Conservation (phyloP, 92 coral and sea anemone species). For the Actinostola sp. region DNA sequence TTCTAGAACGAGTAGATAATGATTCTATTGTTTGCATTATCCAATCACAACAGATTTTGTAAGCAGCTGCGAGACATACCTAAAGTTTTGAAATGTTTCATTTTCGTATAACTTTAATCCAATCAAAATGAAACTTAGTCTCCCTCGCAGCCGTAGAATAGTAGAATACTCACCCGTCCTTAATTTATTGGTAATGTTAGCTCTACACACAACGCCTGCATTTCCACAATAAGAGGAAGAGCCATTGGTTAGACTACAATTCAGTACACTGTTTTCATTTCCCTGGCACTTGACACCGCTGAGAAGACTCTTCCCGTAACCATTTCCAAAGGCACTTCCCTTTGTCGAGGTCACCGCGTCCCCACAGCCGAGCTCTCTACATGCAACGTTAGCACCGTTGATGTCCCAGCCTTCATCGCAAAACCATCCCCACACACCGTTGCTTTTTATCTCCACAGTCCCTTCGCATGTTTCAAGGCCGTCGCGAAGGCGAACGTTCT, state of each 20-base stretch:
- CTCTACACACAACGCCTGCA: conserved; percentile 23
- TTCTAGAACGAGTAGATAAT: too few species aligned
- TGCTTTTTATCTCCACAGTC: conserved; percentile 14
- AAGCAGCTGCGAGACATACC: too few species aligned
- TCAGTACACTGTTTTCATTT: background rate
- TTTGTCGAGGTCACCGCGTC: conserved; percentile 11
- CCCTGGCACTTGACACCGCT: conserved; percentile 1
- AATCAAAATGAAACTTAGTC: background rate
- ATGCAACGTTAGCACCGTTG: conserved; percentile 18
- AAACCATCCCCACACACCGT: conserved; percentile 18
- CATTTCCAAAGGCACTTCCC: background rate
- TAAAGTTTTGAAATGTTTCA: too few species aligned
- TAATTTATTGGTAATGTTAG: background rate
- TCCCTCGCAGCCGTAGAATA: background rate
- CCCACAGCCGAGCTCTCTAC: conserved; percentile 23
- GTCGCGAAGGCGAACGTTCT: conserved; percentile 18
- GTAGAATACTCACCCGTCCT: conserved; percentile 11
- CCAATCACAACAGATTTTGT: too few species aligned
- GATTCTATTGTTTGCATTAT: too few species aligned
- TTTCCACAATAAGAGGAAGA: background rate
- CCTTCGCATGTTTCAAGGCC: conserved; percentile 19
- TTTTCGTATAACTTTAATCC: too few species aligned
- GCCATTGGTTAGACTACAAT: background rate
- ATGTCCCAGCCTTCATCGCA: conserved; percentile 22
- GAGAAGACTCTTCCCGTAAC: background rate